These are phyloP conservation scores for Kuschelorhynchus macadamiae DNA, from an alignment of 2,888 invertebrate genomes.

Conservation along the genomic window DNA sequence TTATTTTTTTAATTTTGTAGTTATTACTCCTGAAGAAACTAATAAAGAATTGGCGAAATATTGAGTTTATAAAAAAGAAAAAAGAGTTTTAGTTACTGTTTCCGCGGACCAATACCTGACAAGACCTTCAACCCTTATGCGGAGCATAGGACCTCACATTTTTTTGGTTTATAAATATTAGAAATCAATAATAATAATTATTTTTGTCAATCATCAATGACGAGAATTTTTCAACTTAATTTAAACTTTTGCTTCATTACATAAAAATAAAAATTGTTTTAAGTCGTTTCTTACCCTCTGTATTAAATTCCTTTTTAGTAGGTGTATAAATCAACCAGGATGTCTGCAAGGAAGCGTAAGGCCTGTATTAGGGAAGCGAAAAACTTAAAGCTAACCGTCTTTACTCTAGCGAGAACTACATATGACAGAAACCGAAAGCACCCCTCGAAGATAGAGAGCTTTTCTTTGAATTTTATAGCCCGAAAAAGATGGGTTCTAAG, in stretches of 20 bases:
- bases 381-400: conserved; percentile 55
- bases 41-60: too few relatives aligned
- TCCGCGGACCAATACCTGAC: too few relatives aligned
- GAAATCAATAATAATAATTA: too few relatives aligned
- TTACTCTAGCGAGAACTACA: conserved; percentile 50
- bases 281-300: conserved; percentile 61
- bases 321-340: conserved; percentile 66
- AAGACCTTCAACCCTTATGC: too few relatives aligned
- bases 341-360: conserved; percentile 53
- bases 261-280: conserved; percentile 65
- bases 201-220: too few relatives aligned
- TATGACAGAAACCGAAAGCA: conserved; percentile 48
- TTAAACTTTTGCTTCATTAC: conserved; percentile 68
- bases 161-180: too few relatives aligned
- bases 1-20: too few relatives aligned
- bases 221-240: conserved; percentile 64
- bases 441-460: conserved; percentile 42
- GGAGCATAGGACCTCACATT: too few relatives aligned
- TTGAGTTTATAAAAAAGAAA: too few relatives aligned
- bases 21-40: too few relatives aligned
- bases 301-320: conserved; percentile 67
- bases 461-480: conserved; percentile 36
- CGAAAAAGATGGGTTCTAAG: not conserved
- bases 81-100: too few relatives aligned
- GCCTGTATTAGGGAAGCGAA: conserved; percentile 53